Base-by-base conservation (phyloP, 2,113 vertebrate genomes). In the Microtus pennsylvanicus region DNA sequence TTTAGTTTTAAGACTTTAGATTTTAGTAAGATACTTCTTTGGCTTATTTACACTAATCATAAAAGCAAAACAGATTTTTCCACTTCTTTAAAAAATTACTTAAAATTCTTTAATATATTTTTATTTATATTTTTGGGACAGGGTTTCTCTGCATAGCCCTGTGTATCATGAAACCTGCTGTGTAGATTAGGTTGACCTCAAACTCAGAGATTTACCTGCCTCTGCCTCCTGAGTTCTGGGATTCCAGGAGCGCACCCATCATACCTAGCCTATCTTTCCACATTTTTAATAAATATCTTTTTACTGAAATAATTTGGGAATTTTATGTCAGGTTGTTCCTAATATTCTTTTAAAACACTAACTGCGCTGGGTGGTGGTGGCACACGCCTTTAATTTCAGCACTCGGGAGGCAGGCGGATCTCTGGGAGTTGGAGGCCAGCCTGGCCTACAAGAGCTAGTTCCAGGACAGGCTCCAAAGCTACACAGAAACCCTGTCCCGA, bases 1-100 rank as follows among this genome's bases (percentile, higher is more conserved):
- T 93, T 88, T 4, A 93, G 63, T 85, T 74, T 63, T 86, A 94
- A 88, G 47, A 88, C 83, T 70, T 78, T 78, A 74, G 52, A 78
- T 76, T 93, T 94, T 95, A 70, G 70, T 88, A 81, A 91, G 94
- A 96, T 19, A 52, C 11, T 89, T 90, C 38, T 86, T 92, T 90
- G 35, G 35, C 89, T 87, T 93, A 87, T 85, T 69, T 90, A 24
- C 3, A 93, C 4, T 81, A 76, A 94, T 75, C 45, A 67, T 77
- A 90, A 93, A 95, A 95, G 47, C 35, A 55, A 95, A 97, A 77
- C 45, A 83, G 30, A 76, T 38, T 2, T 81, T 38, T 61, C 6
- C 22, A 61, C 22, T 61, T 82, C 35, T 55, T 81, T n/a, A 58
- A 33, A 72, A 70, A 45, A 61, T 82, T 82, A 61, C 11, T 82